These are phyloP conservation scores for Phytoseiulus persimilis DNA, from an alignment of 2,888 invertebrate genomes.

Conservation along the genomic window DNA sequence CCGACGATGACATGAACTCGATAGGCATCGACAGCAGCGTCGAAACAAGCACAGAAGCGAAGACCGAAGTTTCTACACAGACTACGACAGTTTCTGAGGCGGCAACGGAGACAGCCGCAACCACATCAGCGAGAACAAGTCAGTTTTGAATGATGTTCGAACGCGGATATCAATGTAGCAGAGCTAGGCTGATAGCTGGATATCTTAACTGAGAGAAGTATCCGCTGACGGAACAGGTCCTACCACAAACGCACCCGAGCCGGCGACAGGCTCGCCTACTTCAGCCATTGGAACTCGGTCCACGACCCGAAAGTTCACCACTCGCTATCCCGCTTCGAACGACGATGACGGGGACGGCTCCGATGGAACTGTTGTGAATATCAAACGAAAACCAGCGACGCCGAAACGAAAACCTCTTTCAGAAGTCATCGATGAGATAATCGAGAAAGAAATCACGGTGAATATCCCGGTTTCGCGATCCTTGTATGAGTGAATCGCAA, in stretches of 20 bases:
- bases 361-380: conserved; percentile 14
- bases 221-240: neutral
- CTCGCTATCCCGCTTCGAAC: neutral
- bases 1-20: conserved; percentile 21
- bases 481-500: neutral
- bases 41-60: neutral
- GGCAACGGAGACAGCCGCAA: neutral
- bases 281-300: neutral
- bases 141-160: neutral
- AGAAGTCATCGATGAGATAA: conserved; percentile 13
- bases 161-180: no score
- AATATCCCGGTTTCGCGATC: neutral
- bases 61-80: neutral
- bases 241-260: neutral
- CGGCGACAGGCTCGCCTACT: neutral
- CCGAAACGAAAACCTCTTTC: neutral
- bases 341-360: neutral
- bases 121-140: neutral
- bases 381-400: neutral
- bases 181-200: no score
- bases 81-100: neutral
- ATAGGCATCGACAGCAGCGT: conserved; percentile 9
- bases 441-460: conserved; percentile 18
- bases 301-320: conserved; percentile 8
- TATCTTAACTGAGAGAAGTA: no score